phyloP scores from a whole-genome alignment of 1,140 invertebrate genomes.

The Drosophila murphyi region DNA sequence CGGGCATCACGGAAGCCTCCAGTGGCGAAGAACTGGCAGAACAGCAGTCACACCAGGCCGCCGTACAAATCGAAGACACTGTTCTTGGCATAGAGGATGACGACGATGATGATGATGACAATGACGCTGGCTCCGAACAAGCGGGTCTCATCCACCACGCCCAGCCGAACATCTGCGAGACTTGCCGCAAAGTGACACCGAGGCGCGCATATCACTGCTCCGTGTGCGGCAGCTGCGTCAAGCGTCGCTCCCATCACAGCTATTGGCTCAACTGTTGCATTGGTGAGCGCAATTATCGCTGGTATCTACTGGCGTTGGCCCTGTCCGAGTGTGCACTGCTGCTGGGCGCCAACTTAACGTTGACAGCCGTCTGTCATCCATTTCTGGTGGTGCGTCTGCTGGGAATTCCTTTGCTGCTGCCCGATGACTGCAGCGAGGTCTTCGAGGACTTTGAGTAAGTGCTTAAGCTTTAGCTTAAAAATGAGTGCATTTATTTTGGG shows the following conservation, averaged over 20 bases:
- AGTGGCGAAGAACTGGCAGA: conserved; percentile 72
- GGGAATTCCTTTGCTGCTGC: conserved; percentile 80
- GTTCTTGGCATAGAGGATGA: conserved; percentile 56
- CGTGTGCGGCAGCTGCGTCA: conserved; percentile 75
- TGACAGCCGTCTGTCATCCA: conserved; percentile 85
- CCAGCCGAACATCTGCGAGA: conserved; percentile 73
- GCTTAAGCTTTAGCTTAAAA: no score
- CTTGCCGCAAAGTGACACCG: conserved; percentile 70
- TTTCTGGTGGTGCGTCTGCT: conserved; percentile 77
- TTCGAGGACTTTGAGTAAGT: conserved; percentile 84
- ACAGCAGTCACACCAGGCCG: conserved; percentile 51
- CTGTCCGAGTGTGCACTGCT: conserved; percentile 71
- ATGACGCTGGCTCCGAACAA: conserved; percentile 29
- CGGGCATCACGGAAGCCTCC: conserved; percentile 73
- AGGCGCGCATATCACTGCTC: conserved; percentile 72
- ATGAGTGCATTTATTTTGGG: no score
- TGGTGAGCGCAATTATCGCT: conserved; percentile 84
- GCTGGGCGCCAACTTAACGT: conserved; percentile 84
- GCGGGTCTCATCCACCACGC: conserved; percentile 53
- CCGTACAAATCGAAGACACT: conserved; percentile 51
- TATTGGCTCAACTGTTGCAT: conserved; percentile 85
- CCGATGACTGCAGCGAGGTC: conserved; percentile 85
- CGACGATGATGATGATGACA: conserved; percentile 40
- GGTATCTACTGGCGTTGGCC: conserved; percentile 81
- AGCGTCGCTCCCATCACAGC: conserved; percentile 77